Conservation (phyloP, 2,797 vertebrate genomes). For the Danio albolineatus region DNA sequence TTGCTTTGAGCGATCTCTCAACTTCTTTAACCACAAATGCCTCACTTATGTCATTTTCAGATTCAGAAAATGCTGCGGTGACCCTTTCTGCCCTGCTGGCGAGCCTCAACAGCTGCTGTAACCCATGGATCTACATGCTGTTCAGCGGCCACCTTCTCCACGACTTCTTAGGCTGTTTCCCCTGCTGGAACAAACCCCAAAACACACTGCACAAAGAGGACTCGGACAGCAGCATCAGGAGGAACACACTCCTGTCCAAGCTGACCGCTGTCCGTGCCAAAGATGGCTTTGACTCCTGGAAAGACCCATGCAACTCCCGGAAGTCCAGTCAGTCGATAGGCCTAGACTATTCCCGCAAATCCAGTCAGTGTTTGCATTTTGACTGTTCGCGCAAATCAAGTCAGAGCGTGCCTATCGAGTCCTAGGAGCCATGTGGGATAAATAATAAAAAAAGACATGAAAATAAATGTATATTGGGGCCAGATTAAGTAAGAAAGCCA, state of each 20-base stretch:
- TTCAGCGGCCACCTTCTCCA: slow-evolving; percentile 92
- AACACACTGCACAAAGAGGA: slow-evolving; percentile 79
- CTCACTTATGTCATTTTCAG: slow-evolving; percentile 73
- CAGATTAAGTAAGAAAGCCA: too few species aligned
- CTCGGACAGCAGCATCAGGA: slow-evolving; percentile 86
- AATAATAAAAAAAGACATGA: neutral
- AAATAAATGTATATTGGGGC: neutral
- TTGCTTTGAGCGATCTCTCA: too few species aligned
- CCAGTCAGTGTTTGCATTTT: slow-evolving; percentile 46
- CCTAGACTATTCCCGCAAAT: slow-evolving; percentile 28
- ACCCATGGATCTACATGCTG: slow-evolving; percentile 98
- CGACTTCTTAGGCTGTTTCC: slow-evolving; percentile 83
- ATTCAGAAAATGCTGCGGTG: slow-evolving; percentile 86
- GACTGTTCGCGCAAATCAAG: slow-evolving; percentile 49
- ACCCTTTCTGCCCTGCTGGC: slow-evolving; percentile 89
- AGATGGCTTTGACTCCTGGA: slow-evolving; percentile 80
- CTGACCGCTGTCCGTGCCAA: slow-evolving; percentile 77
- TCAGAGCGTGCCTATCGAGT: slow-evolving; percentile 8
- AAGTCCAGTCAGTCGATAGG: slow-evolving; percentile 65
- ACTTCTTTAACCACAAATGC: neutral
- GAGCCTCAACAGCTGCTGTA: slow-evolving; percentile 95
- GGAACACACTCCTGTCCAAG: slow-evolving; percentile 86
- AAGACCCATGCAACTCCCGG: slow-evolving; percentile 70
- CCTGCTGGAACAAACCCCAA: slow-evolving; percentile 79
- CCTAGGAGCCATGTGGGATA: neutral